Base-by-base conservation (phyloP, 2,888 invertebrate species). In the Ligdia adustata region DNA sequence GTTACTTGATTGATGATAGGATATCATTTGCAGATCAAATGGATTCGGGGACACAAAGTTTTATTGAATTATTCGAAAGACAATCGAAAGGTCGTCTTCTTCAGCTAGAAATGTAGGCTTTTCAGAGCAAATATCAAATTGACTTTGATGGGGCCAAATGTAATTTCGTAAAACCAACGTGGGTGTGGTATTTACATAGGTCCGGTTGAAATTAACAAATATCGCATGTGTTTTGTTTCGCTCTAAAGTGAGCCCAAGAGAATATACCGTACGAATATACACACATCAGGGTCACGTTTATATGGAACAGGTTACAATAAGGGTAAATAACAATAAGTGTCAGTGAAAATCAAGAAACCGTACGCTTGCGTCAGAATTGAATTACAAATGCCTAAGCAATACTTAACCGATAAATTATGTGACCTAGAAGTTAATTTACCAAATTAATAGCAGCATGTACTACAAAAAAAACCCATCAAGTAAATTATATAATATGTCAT, bases 1-100 rank as follows among this genome's bases (percentile, higher is more conserved):
- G 31, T 45, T 52, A 41, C 27, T n/a, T 55, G 52, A 55, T 54
- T 42, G 57, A 57, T 57, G 18, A 33, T 24, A 31, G 14, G 7
- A 15, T 29, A 32, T 34, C 24, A 31, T 14, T 39, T 34, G 16
- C 37, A 38, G 14, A 40, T 39, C 15, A 45, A 33, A 22, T 45
- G 7, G 14, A 45, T 18, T 27, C 4, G 32, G 29, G n/a, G 15
- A 14, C n/a, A n/a, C n/a, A 24, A 38, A 22, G 6, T 22, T 12
- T 28, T 24, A 32, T 14, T 33, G 33, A 42, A 27, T 34, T 27
- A 32, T 32, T 12, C 26, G 14, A 18, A 37, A 18, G n/a, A 11
- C 2, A 27, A 27, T 14, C 14, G 22, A 6, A 24, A 35, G 11
- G 22, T 22, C 7, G 7, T 22, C 4, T 22, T 22, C 1, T 22